Conservation (phyloP, 1,140 invertebrate genomes). For the Bombyx mandarina region DNA sequence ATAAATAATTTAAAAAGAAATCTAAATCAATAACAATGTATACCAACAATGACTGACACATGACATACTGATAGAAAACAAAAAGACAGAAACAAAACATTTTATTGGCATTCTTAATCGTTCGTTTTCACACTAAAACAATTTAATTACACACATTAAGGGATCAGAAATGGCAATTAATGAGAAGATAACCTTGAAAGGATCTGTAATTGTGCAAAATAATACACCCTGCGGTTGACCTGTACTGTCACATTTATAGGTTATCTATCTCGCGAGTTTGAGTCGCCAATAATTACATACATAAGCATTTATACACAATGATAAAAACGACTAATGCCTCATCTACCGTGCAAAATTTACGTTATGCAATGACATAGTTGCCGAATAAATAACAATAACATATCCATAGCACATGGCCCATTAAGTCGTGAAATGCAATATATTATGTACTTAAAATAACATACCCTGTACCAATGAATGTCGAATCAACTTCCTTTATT, state of each 20-base stretch:
- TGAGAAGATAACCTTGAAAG: constrained; percentile 47
- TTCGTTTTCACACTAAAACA: too few species aligned
- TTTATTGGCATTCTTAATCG: too few species aligned
- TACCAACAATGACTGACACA: too few species aligned
- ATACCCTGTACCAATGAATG: constrained; percentile 55
- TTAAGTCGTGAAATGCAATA: constrained; percentile 54
- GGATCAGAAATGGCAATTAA: too few species aligned
- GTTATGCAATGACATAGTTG: constrained; percentile 39
- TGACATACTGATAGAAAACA: too few species aligned
- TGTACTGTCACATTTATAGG: constrained; percentile 59
- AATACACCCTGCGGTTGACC: constrained; percentile 50
- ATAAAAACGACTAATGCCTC: constrained; percentile 11
- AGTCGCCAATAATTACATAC: constrained; percentile 11
- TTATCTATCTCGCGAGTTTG: constrained; percentile 30
- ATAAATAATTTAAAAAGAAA: too few species aligned
- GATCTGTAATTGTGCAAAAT: constrained; percentile 35
- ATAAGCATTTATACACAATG: constrained; percentile 5
- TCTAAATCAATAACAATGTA: too few species aligned
- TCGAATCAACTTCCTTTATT: constrained; percentile 37
- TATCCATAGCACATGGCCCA: constrained; percentile 56
- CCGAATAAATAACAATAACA: constrained; percentile 59
- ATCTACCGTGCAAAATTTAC: constrained; percentile 33
- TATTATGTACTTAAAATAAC: constrained; percentile 50
- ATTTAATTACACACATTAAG: too few species aligned
- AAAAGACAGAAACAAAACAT: too few species aligned